Conservation (phyloP, 30 jellyfish, hydroid and myxozoan species). For the Pelagia noctiluca region DNA sequence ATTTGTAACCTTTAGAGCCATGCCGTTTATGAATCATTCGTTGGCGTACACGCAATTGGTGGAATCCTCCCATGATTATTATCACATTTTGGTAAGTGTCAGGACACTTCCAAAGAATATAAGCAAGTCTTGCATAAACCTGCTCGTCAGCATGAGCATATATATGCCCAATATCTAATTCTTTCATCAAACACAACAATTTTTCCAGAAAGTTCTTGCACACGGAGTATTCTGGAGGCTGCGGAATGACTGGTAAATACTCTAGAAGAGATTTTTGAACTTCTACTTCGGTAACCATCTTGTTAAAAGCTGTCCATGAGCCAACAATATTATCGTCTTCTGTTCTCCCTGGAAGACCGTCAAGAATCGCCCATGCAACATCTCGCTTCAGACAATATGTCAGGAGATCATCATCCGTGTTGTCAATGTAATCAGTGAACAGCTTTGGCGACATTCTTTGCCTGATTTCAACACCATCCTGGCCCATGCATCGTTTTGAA, state of each 20-base stretch:
- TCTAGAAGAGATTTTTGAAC: slow-evolving; percentile 24
- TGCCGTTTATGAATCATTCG: slow-evolving; percentile 32
- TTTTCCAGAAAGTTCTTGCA: slow-evolving; percentile 40
- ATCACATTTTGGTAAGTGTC: slow-evolving; percentile 3
- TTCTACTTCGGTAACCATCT: slow-evolving; percentile 16
- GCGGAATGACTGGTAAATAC: slow-evolving; percentile 48
- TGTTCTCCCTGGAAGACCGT: slow-evolving; percentile 18
- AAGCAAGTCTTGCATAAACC: slow-evolving; percentile 50
- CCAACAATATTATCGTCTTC: slow-evolving; percentile 12
- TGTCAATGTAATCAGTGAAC: slow-evolving; percentile 16
- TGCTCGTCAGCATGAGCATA: slow-evolving; percentile 64
- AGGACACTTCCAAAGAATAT: slow-evolving; percentile 47
- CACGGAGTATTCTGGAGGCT: slow-evolving; percentile 51
- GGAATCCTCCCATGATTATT: slow-evolving; percentile 59
- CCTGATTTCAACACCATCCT: slow-evolving; percentile 48
- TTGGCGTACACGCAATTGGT: slow-evolving; percentile 29
- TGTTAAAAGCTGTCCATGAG: slow-evolving; percentile 38
- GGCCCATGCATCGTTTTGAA: slow-evolving; percentile 58
- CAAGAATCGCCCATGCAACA: slow-evolving; percentile 39
- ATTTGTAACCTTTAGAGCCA: slow-evolving; percentile 36
- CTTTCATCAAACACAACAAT: slow-evolving; percentile 36
- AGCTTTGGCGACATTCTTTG: slow-evolving; percentile 22
- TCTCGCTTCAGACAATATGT: slow-evolving; percentile 36
- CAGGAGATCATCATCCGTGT: background rate
- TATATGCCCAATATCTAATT: slow-evolving; percentile 39